Conservation (phyloP, 1,140 invertebrate species). For the Drosophila bifasciata region DNA sequence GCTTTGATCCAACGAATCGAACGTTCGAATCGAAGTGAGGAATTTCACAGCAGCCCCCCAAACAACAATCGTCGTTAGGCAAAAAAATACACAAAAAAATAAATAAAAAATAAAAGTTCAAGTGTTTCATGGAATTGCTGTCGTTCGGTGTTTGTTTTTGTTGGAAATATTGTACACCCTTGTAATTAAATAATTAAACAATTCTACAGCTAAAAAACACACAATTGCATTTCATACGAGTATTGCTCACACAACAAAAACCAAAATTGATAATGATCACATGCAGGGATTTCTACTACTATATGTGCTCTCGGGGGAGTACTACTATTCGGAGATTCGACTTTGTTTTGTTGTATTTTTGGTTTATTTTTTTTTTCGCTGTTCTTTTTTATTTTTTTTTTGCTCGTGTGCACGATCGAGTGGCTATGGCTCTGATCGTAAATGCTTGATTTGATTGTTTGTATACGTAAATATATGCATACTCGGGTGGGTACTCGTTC, state of each 20-base stretch:
- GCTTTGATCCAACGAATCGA: conserved; percentile 37
- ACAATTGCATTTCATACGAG: conserved; percentile 45
- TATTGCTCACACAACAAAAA: conserved; percentile 37
- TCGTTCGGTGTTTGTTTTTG: background rate
- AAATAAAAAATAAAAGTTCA: conserved; percentile 28
- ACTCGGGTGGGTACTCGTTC: conserved; percentile 15
- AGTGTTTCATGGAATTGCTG: background rate
- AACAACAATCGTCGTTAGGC: conserved; percentile 40
- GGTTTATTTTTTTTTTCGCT: conserved; percentile 15
- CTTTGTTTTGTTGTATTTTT: conserved; percentile 38
- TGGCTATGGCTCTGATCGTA: conserved; percentile 56
- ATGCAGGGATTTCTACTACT: conserved; percentile 42
- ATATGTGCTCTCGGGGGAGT: too few species aligned
- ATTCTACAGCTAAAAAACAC: conserved; percentile 39
- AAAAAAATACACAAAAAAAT: too few species aligned
- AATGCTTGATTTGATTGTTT: conserved; percentile 78
- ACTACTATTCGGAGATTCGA: conserved; percentile 23
- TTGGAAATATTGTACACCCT: conserved; percentile 40
- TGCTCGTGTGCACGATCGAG: conserved; percentile 58
- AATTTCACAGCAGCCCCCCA: conserved; percentile 48
- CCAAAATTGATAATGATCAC: conserved; percentile 60
- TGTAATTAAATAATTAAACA: conserved; percentile 68
- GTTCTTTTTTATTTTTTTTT: conserved; percentile 28
- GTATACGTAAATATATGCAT: conserved; percentile 69
- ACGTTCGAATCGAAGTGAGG: conserved; percentile 24